Percentiles rank a stretch among this genome's conserved stretches.
Evolutionary conservation across 2,113 vertebrate species (phyloP).

Genomic region (Phrynosoma blainvillii): DNA sequence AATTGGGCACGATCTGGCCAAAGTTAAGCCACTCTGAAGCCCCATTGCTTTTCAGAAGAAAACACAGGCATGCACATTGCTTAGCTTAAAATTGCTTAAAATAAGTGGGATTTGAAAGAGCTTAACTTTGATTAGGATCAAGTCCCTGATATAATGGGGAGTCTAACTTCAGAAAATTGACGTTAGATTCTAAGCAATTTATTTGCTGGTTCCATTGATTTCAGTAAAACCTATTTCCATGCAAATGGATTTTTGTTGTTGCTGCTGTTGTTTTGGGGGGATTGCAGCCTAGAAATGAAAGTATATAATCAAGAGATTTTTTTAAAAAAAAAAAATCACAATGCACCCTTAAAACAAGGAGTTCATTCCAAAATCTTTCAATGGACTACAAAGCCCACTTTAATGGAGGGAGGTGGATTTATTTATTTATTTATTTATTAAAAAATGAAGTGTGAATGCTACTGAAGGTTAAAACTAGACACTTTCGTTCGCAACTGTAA

Average conservation of each 20-base stretch:
- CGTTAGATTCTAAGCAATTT: background rate
- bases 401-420: background rate
- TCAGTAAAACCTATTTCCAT: background rate
- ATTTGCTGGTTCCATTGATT: background rate
- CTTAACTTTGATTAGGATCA: background rate
- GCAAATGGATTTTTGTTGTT: background rate
- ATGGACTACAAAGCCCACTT: background rate
- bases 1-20: background rate
- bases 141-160: background rate
- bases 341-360: background rate
- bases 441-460: background rate
- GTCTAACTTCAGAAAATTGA: background rate
- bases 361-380: background rate
- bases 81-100: background rate
- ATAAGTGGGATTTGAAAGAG: background rate
- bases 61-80: background rate
- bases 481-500: background rate
- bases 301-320: background rate
- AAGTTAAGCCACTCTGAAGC: background rate
- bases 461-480: background rate
- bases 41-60: background rate
- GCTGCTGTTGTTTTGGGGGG: no score
- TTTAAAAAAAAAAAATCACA: no score
- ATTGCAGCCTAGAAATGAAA: background rate
- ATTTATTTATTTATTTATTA: background rate